phyloP scores from a whole-genome alignment of 2,797 vertebrate genomes.

The Rachycentron canadum region DNA sequence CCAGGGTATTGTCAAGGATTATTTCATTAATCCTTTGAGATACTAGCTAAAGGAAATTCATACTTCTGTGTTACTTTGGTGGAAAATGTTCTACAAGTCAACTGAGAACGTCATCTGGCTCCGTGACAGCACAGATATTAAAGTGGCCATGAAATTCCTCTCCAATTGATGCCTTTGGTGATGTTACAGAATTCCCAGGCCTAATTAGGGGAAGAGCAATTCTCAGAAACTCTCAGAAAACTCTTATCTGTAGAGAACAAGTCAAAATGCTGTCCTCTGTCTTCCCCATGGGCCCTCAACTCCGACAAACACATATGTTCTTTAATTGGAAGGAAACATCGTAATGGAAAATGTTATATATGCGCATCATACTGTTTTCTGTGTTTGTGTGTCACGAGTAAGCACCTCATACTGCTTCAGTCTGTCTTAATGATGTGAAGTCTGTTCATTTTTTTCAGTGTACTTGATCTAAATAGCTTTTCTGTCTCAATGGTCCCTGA shows the following conservation, averaged over 20 bases:
- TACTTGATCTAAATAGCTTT: conserved; percentile 39
- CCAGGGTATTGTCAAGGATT: conserved; percentile 1
- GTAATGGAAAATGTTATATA: conserved; percentile 30
- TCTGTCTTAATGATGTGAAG: conserved; percentile 14
- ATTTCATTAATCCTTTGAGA: conserved; percentile 33
- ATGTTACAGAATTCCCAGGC: conserved; percentile 46
- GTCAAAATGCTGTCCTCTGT: conserved; percentile 36
- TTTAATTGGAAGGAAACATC: conserved; percentile 54
- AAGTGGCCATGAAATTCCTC: conserved; percentile 30
- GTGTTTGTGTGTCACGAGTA: not conserved
- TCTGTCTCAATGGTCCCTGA: conserved; percentile 17
- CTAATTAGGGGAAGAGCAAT: conserved; percentile 55
- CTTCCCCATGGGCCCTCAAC: conserved; percentile 8
- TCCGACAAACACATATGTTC: conserved; percentile 23
- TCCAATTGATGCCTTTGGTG: conserved; percentile 25
- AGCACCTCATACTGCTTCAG: conserved; percentile 16
- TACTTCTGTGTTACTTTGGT: not conserved
- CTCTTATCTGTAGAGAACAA: conserved; percentile 28
- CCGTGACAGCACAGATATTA: conserved; percentile 13
- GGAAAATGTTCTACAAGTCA: conserved; percentile 15
- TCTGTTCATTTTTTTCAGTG: not conserved
- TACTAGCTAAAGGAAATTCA: not conserved
- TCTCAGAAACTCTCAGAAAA: conserved; percentile 33
- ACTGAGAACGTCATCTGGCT: conserved; percentile 11
- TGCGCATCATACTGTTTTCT: not conserved